Evolutionary conservation across 2,113 vertebrate species (phyloP).

Genomic region (Rhegmatorhina hoffmannsi): DNA sequence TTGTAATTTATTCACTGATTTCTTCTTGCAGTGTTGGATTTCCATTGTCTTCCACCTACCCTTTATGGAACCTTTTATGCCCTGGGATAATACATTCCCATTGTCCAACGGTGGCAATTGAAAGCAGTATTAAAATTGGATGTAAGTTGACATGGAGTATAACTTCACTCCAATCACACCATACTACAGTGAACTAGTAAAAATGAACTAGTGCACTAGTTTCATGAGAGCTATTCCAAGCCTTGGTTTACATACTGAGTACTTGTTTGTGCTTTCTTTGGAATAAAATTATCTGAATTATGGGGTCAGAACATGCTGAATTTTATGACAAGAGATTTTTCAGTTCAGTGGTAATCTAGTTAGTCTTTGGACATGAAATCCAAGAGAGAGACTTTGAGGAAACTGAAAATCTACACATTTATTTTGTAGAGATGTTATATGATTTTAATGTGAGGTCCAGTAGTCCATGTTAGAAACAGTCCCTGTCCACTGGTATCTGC

Average conservation of each 20-base stretch:
- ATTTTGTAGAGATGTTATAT: not conserved
- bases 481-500: not conserved
- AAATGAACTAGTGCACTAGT: not conserved
- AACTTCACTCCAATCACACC: not conserved
- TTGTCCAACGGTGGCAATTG: conserved; percentile 18
- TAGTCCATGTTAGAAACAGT: not conserved
- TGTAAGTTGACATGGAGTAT: conserved; percentile 43
- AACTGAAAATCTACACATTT: not conserved
- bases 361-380: not conserved
- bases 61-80: conserved; percentile 70
- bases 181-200: not conserved
- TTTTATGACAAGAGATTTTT: conserved; percentile 12
- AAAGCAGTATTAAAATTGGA: conserved; percentile 53
- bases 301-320: not conserved
- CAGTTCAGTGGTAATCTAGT: conserved; percentile 22
- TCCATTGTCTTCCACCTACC: conserved; percentile 72
- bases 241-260: not conserved
- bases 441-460: not conserved
- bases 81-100: conserved; percentile 55
- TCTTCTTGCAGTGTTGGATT: conserved; percentile 74
- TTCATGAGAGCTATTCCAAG: not conserved
- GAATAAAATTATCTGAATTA: conserved; percentile 5
- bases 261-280: not conserved
- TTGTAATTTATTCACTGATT: conserved; percentile 90
- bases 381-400: not conserved